phyloP scores from a whole-genome alignment of 2,113 vertebrate species.

The Alectura lathami region DNA sequence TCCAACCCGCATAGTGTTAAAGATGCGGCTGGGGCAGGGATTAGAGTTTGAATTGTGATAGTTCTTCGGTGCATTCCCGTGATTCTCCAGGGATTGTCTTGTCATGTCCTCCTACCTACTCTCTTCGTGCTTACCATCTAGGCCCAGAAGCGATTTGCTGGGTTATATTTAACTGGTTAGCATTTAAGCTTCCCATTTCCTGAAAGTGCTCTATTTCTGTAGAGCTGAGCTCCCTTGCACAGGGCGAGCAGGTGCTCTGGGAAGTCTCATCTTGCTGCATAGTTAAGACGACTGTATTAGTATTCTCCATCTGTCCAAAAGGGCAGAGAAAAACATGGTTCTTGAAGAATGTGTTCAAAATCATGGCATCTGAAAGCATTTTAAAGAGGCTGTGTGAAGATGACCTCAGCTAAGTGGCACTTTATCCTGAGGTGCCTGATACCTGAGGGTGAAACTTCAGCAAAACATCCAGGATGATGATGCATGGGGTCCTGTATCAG shows the following conservation, averaged over 20 bases:
- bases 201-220: neutral
- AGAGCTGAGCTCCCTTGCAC: neutral
- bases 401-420: neutral
- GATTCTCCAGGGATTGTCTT: neutral
- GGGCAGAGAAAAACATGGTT: neutral
- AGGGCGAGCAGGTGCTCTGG: neutral
- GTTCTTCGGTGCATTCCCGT: neutral
- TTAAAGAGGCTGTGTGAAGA: neutral
- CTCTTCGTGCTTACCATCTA: neutral
- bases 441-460: neutral
- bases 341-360: neutral
- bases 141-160: neutral
- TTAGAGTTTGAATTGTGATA: neutral
- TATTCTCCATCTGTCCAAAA: neutral
- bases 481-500: neutral
- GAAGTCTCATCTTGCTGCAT: neutral
- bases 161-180: slow-evolving; percentile 5
- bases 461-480: neutral
- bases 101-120: slow-evolving; percentile 16
- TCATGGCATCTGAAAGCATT: neutral
- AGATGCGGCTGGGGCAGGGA: neutral
- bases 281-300: neutral
- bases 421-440: neutral
- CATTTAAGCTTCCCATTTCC: neutral
- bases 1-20: neutral